Base-by-base conservation (phyloP, 2,888 invertebrate genomes). In the Zele albiditarsus region DNA sequence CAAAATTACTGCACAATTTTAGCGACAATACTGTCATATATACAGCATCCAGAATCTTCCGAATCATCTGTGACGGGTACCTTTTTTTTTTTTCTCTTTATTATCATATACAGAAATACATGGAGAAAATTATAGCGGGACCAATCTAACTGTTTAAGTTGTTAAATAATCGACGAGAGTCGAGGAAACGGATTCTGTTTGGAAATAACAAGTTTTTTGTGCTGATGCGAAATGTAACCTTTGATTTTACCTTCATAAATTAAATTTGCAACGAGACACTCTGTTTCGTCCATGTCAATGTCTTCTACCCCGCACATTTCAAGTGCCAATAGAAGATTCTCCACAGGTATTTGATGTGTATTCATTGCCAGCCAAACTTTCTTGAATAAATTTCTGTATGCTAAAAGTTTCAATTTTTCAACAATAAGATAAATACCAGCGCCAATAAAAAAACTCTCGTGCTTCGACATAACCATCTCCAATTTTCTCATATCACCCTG, bases 391-490 rank as follows among this genome's bases (percentile, higher is more conserved):
- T 98, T 99, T 78, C 99, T 92, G 88, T 98, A 98, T 0, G 98
- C 97, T 77, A 97, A 95, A 74, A 97, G 95, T 89, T 98, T 97
- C 12, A 99, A 91, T 89, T 98, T 98, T 87, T 99, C 99, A 23
- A 99, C 94, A 84, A 99, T 97, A 71, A 99, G 91, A 90, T 98
- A 99, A 83, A 99, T 98, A n/a, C 99, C 99, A 84, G 96, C 97
- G 83, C 94, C 95, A 74, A 99, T 98, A 84, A 99, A 98, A 89
- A 98, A 98, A 3, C 93, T 91, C 89, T 98, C 97, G 84, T 98
- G 95, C 67, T 93, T 92, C 77, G 94, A 94, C 92, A 98, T 95
- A 0, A 96, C 95, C 82, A 92, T 92, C 85, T 97, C 96, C 77
- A 98, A 94, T 72, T 93, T 92, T 78, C 93, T 91, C 20, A 99